A percentile compares a stretch with the other conserved stretches of the same genome.
phyloP scores from a whole-genome alignment of 1,140 invertebrate genomes.

The Drosophila ficusphila region DNA sequence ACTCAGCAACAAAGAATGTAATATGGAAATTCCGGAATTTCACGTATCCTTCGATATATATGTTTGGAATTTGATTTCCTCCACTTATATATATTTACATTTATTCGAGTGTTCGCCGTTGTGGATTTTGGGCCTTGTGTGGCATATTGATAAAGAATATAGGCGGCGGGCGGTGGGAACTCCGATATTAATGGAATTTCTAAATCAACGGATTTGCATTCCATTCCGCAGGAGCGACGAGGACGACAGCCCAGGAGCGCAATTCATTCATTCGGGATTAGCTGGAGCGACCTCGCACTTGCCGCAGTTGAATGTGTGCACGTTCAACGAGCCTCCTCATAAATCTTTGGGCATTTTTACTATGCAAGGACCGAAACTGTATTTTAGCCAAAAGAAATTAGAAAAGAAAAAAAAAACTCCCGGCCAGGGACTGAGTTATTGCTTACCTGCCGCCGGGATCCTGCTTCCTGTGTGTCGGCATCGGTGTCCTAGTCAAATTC shows the following conservation, averaged over 20 bases:
- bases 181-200: conserved; percentile 69
- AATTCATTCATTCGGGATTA: conserved; percentile 73
- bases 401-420: conserved; percentile 44
- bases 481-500: conserved; percentile 52
- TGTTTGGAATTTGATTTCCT: conserved; percentile 16
- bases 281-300: conserved; percentile 40
- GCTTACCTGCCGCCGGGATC: conserved; percentile 43
- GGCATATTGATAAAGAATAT: conserved; percentile 60
- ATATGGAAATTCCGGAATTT: background rate
- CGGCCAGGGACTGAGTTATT: conserved; percentile 51
- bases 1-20: background rate
- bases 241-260: conserved; percentile 57
- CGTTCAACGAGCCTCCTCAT: conserved; percentile 61
- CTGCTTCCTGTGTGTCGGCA: conserved; percentile 5
- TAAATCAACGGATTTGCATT: conserved; percentile 56
- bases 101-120: background rate
- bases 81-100: conserved; percentile 2
- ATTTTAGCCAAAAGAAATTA: conserved; percentile 55
- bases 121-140: conserved; percentile 9
- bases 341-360: conserved; percentile 70
- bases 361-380: conserved; percentile 58
- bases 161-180: conserved; percentile 9
- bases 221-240: conserved; percentile 27
- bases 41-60: background rate
- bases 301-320: conserved; percentile 8